phyloP scores from a whole-genome alignment of 2,888 invertebrate genomes.

The Cataglyphis albicans region DNA sequence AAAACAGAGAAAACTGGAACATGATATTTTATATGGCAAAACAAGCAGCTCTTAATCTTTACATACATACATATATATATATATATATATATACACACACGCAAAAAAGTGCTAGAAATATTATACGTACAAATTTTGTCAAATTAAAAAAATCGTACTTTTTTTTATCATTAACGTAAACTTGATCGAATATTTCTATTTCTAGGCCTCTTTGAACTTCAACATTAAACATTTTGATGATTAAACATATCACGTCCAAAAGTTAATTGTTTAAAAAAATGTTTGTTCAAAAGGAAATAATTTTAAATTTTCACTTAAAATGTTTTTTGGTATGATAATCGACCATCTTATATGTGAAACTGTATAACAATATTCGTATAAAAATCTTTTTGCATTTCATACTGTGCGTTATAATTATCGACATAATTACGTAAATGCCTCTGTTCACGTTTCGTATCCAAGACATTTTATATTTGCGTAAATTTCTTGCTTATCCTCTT shows the following conservation, averaged over 20 bases:
- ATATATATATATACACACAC: neutral
- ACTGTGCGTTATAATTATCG: neutral
- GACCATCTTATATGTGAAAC: neutral
- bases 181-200: neutral
- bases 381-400: conserved; percentile 17
- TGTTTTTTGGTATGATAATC: neutral
- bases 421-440: conserved; percentile 14
- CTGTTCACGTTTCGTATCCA: neutral
- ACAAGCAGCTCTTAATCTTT: neutral
- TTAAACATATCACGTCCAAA: neutral
- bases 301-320: neutral
- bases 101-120: neutral
- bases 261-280: neutral
- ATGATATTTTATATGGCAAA: conserved; percentile 5
- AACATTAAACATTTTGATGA: neutral
- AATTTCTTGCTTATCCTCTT: neutral
- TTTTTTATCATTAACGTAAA: neutral
- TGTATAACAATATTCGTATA: neutral
- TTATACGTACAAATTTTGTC: neutral
- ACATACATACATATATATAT: too few species aligned
- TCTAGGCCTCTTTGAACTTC: neutral
- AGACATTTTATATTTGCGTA: neutral
- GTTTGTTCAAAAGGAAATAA: neutral
- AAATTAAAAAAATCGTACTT: neutral
- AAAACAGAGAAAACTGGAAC: conserved; percentile 12